phyloP scores from a whole-genome alignment of 2,113 vertebrate genomes.

The Sinocyclocheilus rhinocerous region DNA sequence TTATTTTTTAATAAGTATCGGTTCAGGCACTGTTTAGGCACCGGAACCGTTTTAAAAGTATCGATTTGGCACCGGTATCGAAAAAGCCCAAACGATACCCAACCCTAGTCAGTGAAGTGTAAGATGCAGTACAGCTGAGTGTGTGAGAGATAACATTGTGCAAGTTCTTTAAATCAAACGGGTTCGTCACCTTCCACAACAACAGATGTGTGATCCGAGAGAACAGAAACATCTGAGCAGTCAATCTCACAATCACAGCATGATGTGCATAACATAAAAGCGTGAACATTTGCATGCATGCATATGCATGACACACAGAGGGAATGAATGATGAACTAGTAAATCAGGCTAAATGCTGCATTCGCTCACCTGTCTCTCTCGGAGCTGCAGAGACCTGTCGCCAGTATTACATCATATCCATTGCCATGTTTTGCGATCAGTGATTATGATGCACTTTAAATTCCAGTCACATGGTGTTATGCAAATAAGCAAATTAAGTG shows the following conservation, averaged over 20 bases:
- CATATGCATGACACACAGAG: not conserved
- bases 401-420: not conserved
- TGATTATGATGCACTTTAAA: not conserved
- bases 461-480: slow-evolving; percentile 1
- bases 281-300: not conserved
- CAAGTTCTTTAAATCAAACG: slow-evolving; percentile 11
- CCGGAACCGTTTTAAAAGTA: no score
- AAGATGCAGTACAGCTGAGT: slow-evolving; percentile 8
- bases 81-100: no score
- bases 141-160: not conserved
- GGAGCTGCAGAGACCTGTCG: not conserved
- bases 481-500: not conserved
- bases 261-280: not conserved
- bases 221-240: not conserved
- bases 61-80: no score
- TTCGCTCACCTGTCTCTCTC: not conserved
- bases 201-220: not conserved
- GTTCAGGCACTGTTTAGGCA: no score
- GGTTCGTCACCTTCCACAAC: not conserved
- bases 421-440: not conserved
- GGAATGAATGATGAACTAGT: not conserved
- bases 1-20: no score
- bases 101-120: not conserved
- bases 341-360: not conserved
- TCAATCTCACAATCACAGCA: no score